phyloP scores from a whole-genome alignment of 2,888 invertebrate genomes.

The Lycaena phlaeas region DNA sequence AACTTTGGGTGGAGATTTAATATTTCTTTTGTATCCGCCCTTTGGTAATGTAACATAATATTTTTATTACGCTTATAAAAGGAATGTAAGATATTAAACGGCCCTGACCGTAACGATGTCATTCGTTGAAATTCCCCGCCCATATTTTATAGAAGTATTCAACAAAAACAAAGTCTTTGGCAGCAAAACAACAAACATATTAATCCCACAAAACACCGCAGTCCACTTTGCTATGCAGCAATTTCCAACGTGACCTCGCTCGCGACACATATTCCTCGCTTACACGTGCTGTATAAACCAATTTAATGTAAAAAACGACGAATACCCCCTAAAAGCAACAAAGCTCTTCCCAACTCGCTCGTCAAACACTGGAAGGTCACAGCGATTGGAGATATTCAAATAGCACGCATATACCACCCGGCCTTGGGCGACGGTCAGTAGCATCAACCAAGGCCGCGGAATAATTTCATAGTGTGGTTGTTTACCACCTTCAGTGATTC shows the following conservation, averaged over 20 bases:
- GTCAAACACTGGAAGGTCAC: constrained; percentile 13
- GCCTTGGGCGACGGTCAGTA: constrained; percentile 59
- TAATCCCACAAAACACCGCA: constrained; percentile 63
- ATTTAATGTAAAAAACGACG: constrained; percentile 26
- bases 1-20: no score
- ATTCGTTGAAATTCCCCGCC: not conserved
- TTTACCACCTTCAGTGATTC: constrained; percentile 50
- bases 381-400: constrained; percentile 32
- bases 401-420: constrained; percentile 51
- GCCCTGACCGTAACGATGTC: constrained; percentile 8
- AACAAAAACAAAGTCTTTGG: constrained; percentile 5
- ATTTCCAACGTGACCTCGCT: constrained; percentile 61
- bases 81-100: no score
- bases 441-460: constrained; percentile 52
- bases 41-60: no score
- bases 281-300: constrained; percentile 36
- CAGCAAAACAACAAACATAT: constrained; percentile 26
- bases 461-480: constrained; percentile 43
- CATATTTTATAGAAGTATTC: not conserved
- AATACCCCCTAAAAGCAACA: constrained; percentile 24
- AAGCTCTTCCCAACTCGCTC: constrained; percentile 17
- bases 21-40: no score
- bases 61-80: no score
- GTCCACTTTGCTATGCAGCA: constrained; percentile 63
- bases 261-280: constrained; percentile 34